phyloP scores from a whole-genome alignment of 2,888 invertebrate species.

The Sylvicola fuscatus region DNA sequence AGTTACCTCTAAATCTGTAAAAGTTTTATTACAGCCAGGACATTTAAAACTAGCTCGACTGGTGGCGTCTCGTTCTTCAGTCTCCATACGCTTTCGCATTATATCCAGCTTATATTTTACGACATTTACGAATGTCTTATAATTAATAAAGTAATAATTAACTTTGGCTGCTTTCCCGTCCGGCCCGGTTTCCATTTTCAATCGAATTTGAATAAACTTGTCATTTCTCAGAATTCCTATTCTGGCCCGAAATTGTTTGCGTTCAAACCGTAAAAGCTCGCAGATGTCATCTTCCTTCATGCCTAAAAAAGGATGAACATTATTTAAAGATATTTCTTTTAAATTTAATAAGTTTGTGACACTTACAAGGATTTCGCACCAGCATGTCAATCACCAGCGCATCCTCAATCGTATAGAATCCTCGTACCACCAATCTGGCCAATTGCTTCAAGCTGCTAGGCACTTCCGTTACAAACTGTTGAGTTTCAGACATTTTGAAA shows the following conservation, averaged over 20 bases:
- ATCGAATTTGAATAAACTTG: slow-evolving; percentile 78
- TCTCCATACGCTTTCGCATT: slow-evolving; percentile 89
- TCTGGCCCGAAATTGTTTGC: slow-evolving; percentile 76
- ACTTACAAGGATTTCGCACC: slow-evolving; percentile 75
- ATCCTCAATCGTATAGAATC: slow-evolving; percentile 88
- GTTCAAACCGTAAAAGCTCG: slow-evolving; percentile 80
- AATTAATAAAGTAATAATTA: slow-evolving; percentile 95
- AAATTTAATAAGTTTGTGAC: too few relatives aligned
- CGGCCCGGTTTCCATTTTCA: slow-evolving; percentile 84
- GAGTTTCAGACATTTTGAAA: slow-evolving; percentile 36
- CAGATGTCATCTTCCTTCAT: slow-evolving; percentile 84
- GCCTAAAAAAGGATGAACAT: slow-evolving; percentile 27
- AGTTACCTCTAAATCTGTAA: slow-evolving; percentile 76
- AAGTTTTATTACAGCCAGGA: slow-evolving; percentile 75
- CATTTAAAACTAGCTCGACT: slow-evolving; percentile 92
- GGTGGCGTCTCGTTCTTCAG: slow-evolving; percentile 85
- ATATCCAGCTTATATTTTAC: slow-evolving; percentile 94
- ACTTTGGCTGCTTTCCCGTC: slow-evolving; percentile 92
- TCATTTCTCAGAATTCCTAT: slow-evolving; percentile 75
- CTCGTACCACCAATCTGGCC: slow-evolving; percentile 75
- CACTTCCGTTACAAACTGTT: slow-evolving; percentile 69
- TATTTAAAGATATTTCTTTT: neutral
- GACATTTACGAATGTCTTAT: slow-evolving; percentile 92
- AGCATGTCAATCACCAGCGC: slow-evolving; percentile 88
- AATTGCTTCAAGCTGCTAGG: slow-evolving; percentile 85